Evolutionary conservation across 2,113 vertebrate species (phyloP).

Genomic region (Grammatotria lemairii): DNA sequence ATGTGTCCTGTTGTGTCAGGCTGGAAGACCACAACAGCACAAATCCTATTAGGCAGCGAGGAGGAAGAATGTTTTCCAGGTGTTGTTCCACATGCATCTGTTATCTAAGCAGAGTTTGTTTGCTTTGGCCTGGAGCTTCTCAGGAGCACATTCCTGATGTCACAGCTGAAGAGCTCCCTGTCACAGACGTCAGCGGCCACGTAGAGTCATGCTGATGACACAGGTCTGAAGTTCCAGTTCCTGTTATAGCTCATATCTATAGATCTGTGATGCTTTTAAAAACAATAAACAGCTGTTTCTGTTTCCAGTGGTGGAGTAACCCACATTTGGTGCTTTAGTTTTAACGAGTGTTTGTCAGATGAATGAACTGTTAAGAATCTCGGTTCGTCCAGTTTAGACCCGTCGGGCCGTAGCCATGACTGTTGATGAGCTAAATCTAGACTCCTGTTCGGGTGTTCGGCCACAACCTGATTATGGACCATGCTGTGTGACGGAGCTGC

Average conservation of each 20-base stretch:
- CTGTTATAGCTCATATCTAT: not conserved
- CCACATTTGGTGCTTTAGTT: not conserved
- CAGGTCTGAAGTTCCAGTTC: accelerated
- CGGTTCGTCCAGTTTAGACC: not conserved
- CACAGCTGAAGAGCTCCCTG: not conserved
- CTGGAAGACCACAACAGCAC: not conserved
- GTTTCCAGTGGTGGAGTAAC: not conserved
- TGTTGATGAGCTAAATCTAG: not conserved
- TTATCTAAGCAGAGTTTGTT: not conserved
- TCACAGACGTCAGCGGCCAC: not conserved
- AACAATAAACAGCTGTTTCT: accelerated
- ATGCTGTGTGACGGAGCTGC: not conserved
- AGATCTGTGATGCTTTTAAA: not conserved
- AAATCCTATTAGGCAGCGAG: not conserved
- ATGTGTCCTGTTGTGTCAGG: not conserved
- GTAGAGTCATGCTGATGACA: not conserved
- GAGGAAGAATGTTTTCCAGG: not conserved
- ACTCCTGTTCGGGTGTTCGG: not conserved
- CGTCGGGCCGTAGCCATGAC: not conserved
- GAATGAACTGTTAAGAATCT: accelerated
- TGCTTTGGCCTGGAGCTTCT: not conserved
- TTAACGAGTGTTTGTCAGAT: not conserved
- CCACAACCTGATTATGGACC: not conserved
- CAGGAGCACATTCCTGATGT: slow-evolving; percentile 40
- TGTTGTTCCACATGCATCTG: not conserved